Base-by-base conservation (phyloP, 2,113 vertebrate species). In the Burhinus oedicnemus region DNA sequence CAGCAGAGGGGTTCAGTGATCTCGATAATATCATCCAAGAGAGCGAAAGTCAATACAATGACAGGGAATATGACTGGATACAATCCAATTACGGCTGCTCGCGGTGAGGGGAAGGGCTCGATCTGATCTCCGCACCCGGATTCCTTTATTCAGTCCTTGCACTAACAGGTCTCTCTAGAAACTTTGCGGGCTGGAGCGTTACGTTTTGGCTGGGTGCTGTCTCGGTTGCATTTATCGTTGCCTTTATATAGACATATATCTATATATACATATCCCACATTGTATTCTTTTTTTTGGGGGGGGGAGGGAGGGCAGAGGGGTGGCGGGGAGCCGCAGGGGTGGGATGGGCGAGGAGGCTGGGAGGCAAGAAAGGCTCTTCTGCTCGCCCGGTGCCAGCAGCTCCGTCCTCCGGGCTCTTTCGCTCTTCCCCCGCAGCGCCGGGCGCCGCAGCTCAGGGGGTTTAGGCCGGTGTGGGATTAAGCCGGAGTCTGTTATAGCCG, bases 81-180 rank as follows among this genome's bases (percentile, higher is more conserved):
- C 99, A 99, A 99, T 99, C 99, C 99, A 99, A 99, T 99, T 99
- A 99, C 98, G 98, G 98, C 97, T 98, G 98, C 98, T 98, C 95
- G 98, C 96, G 85, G 96, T 78, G 91, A 91, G 97, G 98, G 92
- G 97, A 88, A 78, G 94, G 86, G 93, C 83, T 95, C 75, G 71
- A 96, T 97, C 97, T 97, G 96, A 96, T 96, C 92, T 95, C 88
- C 66, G 40, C 96, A 95, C 95, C 87, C 85, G 70, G 89, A 96
- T 94, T 94, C 95, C 96, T 95, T 90, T 93, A 95, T 97, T 82
- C 96, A 95, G 79, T 90, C 86, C 82, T 95, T 78, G 87, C 90
- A 90, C 94, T 97, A 96, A 91, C 96, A 94, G 93, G 94, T 92
- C 89, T 96, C 47, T 4, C 89, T 81, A 79, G 61, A 96, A 97